Evolutionary conservation across 1,140 invertebrate genomes (phyloP).

Genomic region (Coelopa frigida): DNA sequence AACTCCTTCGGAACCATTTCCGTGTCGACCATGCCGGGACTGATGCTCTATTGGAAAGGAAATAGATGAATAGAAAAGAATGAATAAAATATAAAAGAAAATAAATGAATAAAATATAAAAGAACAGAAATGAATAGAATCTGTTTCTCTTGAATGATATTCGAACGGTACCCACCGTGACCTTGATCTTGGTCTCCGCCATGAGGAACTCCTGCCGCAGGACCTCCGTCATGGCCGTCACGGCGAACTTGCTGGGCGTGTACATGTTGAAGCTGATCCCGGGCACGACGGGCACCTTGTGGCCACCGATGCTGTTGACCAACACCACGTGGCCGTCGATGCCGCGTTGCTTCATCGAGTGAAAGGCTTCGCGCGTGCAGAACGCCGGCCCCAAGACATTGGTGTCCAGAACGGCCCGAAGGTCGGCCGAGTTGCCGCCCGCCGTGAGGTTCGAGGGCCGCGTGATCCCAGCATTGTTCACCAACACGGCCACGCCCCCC

Average conservation of each 20-base stretch:
- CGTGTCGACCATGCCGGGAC: constrained; percentile 52
- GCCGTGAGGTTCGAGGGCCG: constrained; percentile 40
- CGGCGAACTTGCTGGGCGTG: constrained; percentile 59
- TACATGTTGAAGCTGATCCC: constrained; percentile 49
- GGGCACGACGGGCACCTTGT: constrained; percentile 42
- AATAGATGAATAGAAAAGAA: constrained; percentile 2
- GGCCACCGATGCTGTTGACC: constrained; percentile 58
- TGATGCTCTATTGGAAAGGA: constrained; percentile 44
- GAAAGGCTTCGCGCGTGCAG: constrained; percentile 58
- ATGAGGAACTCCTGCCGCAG: constrained; percentile 56
- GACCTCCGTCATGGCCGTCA: constrained; percentile 58
- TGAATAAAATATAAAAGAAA: background rate
- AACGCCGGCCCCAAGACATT: constrained; percentile 62
- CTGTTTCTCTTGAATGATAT: background rate
- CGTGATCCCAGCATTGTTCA: constrained; percentile 66
- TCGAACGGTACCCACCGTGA: constrained; percentile 52
- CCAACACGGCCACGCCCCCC: constrained; percentile 60
- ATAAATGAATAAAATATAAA: constrained; percentile 3
- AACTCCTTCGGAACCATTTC: constrained; percentile 39
- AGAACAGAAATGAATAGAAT: too few species aligned
- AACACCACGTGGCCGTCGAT: constrained; percentile 64
- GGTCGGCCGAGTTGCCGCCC: constrained; percentile 34
- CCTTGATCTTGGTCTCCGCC: constrained; percentile 54
- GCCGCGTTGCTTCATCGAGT: constrained; percentile 57
- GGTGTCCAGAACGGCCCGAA: constrained; percentile 53